A percentile compares a stretch with the other conserved stretches of the same genome.
These are phyloP conservation scores for Peromyscus aztecus DNA, from an alignment of 2,797 vertebrate species.

Conservation along the genomic window DNA sequence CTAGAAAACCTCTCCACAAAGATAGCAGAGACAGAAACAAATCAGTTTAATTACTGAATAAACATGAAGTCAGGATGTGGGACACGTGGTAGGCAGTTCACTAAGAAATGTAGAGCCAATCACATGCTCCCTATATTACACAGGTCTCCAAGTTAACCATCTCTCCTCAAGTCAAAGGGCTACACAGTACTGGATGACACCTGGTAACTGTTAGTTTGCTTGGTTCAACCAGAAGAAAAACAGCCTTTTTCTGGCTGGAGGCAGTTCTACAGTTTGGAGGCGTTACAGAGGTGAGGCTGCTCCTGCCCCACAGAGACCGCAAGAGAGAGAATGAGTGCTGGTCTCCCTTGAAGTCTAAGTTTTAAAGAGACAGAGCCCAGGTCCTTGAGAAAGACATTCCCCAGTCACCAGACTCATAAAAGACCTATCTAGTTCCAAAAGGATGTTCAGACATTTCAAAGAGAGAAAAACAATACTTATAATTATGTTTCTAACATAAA, in stretches of 20 bases:
- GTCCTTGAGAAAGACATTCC: background rate
- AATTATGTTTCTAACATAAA: constrained; percentile 30
- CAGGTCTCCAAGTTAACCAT: background rate
- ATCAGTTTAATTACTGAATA: background rate
- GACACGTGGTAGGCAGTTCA: background rate
- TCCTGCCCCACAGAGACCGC: background rate
- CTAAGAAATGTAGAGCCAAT: background rate
- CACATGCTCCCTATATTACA: background rate
- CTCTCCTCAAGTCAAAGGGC: background rate
- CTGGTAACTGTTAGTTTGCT: background rate
- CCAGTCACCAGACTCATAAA: constrained; percentile 29
- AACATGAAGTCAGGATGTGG: background rate
- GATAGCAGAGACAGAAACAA: background rate
- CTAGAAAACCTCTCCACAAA: constrained; percentile 13
- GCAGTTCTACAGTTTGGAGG: background rate
- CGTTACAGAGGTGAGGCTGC: background rate
- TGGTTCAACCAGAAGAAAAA: background rate
- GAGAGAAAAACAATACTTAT: background rate
- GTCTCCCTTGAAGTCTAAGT: background rate
- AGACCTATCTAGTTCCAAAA: constrained; percentile 35
- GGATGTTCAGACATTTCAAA: constrained; percentile 49
- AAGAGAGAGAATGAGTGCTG: background rate
- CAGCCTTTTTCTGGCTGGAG: background rate
- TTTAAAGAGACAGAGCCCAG: constrained; percentile 28
- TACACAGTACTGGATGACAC: background rate